Conservation (phyloP, 1,140 invertebrate species). For the Scylla paramamosain region DNA sequence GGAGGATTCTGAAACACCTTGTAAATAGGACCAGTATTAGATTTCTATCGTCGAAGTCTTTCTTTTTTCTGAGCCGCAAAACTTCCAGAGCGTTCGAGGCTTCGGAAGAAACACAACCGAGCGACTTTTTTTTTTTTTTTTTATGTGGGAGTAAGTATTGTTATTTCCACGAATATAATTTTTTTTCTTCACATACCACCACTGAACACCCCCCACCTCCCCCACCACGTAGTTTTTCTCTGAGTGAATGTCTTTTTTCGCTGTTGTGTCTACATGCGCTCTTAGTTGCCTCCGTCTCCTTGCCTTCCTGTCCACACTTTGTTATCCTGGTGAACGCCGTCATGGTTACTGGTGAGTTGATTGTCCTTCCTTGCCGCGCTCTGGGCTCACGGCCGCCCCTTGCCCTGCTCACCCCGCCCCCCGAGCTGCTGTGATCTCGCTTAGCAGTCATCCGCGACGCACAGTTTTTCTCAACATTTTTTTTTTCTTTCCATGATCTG, state of each 20-base stretch:
- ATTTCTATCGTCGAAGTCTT: not conserved
- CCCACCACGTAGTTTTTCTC: not conserved
- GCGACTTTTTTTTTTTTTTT: not conserved
- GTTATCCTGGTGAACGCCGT: not conserved
- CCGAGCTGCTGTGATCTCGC: not conserved
- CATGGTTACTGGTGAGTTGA: not conserved
- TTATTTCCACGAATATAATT: not conserved
- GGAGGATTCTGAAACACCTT: conserved; percentile 3
- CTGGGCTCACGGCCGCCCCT: conserved; percentile 1
- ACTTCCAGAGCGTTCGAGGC: not conserved
- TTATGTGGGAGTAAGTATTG: not conserved
- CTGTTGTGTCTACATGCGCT: not conserved
- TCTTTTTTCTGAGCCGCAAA: not conserved
- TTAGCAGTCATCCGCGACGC: not conserved
- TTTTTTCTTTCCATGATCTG: too few relatives aligned
- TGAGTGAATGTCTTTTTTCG: not conserved
- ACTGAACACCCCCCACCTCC: not conserved
- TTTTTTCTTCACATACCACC: not conserved
- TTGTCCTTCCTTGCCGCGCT: not conserved
- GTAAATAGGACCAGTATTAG: not conserved
- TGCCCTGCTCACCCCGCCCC: conserved; percentile 15
- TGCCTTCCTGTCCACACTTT: not conserved
- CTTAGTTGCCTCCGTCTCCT: conserved; percentile 10
- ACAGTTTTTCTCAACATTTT: not conserved
- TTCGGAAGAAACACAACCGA: not conserved